A percentile compares a stretch with the other conserved stretches of the same genome.
These are phyloP conservation scores for Bimastos eiseni DNA, from an alignment of 2,888 invertebrate genomes.

Conservation along the genomic window DNA sequence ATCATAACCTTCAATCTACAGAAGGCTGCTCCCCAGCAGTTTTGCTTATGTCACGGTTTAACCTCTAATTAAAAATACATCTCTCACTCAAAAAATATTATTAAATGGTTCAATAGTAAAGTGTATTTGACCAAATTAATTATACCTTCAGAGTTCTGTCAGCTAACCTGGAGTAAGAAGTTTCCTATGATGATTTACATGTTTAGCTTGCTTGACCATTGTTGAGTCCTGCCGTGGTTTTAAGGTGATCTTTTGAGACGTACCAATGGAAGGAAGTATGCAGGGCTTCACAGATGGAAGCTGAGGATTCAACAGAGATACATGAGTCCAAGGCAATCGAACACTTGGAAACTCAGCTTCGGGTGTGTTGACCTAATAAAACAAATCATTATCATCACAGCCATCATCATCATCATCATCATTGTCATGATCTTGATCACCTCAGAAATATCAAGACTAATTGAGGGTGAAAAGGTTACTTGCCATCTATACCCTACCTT, in stretches of 20 bases:
- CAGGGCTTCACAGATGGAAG: not conserved
- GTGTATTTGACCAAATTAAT: not conserved
- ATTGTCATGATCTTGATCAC: not conserved
- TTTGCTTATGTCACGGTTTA: too few species aligned
- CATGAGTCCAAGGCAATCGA: not conserved
- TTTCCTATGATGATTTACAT: not conserved
- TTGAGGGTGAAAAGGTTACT: too few species aligned
- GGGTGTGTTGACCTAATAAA: not conserved
- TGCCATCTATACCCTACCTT: too few species aligned
- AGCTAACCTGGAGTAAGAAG: not conserved
- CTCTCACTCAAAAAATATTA: not conserved
- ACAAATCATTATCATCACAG: not conserved
- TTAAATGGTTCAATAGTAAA: not conserved
- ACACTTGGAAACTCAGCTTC: not conserved
- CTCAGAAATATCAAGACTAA: too few species aligned
- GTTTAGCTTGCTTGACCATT: not conserved
- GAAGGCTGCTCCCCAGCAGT: too few species aligned
- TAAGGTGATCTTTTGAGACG: not conserved
- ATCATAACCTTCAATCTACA: too few species aligned
- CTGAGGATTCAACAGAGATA: not conserved
- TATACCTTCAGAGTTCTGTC: not conserved
- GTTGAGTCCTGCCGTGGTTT: not conserved
- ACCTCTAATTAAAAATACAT: too few species aligned
- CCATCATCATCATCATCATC: not conserved
- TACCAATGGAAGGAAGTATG: constrained; percentile 23